phyloP scores from a whole-genome alignment of 2,797 vertebrate species.

The Coregonus ussuriensis region DNA sequence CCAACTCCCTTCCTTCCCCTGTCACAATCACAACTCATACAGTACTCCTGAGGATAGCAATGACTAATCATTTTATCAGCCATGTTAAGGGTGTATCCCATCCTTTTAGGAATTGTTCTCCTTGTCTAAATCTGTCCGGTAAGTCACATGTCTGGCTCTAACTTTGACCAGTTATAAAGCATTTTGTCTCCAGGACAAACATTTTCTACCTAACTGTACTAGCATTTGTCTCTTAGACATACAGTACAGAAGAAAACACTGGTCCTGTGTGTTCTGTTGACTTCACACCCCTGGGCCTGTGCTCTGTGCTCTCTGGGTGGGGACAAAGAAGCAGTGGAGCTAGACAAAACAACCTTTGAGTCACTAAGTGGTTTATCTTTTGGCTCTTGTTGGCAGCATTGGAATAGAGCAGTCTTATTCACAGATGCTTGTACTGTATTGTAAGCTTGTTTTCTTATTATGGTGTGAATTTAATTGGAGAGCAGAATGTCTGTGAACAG shows the following conservation, averaged over 20 bases:
- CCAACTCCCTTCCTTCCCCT: conserved; percentile 32
- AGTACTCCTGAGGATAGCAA: conserved; percentile 27
- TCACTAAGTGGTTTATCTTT: conserved; percentile 49
- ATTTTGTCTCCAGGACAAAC: background rate
- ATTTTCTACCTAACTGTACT: background rate
- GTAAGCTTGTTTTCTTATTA: conserved; percentile 31
- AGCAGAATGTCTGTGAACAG: conserved; percentile 23
- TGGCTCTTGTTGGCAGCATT: conserved; percentile 36
- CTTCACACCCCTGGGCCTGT: conserved; percentile 45
- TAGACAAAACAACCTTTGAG: conserved; percentile 73
- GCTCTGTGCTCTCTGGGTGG: conserved; percentile 28
- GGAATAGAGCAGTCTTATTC: conserved; percentile 37
- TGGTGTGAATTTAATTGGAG: conserved; percentile 27
- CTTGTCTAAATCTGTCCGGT: conserved; percentile 25
- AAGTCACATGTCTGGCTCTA: background rate
- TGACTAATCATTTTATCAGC: conserved; percentile 44
- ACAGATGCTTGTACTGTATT: conserved; percentile 24
- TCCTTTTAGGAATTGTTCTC: conserved; percentile 16
- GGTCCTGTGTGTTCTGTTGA: conserved; percentile 53
- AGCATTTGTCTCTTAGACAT: conserved; percentile 12
- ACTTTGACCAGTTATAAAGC: background rate
- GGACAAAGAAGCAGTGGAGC: conserved; percentile 58
- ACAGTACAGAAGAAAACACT: conserved; percentile 44
- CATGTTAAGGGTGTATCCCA: conserved; percentile 3
- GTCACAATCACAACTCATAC: conserved; percentile 17